Evolutionary conservation across 1,140 invertebrate genomes (phyloP), one percentile per base, ranked within the genome.

Genomic region (Drosophila nasuta): DNA sequence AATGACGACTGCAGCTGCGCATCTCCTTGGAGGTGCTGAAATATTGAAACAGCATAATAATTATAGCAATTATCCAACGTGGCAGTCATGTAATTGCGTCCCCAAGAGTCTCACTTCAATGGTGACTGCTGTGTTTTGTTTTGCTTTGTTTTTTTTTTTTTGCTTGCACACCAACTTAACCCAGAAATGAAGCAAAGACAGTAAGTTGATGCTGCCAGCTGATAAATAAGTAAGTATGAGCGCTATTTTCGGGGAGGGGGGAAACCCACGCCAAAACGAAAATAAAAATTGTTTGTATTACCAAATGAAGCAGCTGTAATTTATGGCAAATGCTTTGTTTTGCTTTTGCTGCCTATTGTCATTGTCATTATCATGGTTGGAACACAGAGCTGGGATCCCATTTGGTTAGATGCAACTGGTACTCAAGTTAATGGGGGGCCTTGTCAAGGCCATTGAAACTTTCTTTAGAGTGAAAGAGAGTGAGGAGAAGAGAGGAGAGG

Each of bases 401-500:
- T 58, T 13, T 51, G 13, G 4, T 25, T 25, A 17, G 63, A n/a
- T 66, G 57, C 49, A 70, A 52, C 48, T 10, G 49, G 38, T 54
- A 35, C 15, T 70, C 43, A 33, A 3, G n/a, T 54, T 70, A 10
- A 52, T 69, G 58, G 20, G 56, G 65, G 67, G 67, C 71, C 82
- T 87, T 87, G 64, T 86, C 82, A 86, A 86, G 82, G 82, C 82
- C 82, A 60, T 75, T n/a, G 30, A 70, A 75, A 86, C 79, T 87
- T 87, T 87, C 83, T 82, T 86, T 63, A 65, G 51, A 13, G 41
- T 13, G 0, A 10, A 7, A 30, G 35, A 35, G 11, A 54, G 10
- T 30, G 20, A 54, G 28, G 8, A 35, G 48, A 46, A n/a, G 48
- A 33, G 48, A 46, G 33, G 48, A 8, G 6, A 33, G 30, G 30